Evolutionary conservation across 2,113 vertebrate genomes (phyloP), one percentile per base, ranked within the genome.

Genomic region (Anguilla rostrata): DNA sequence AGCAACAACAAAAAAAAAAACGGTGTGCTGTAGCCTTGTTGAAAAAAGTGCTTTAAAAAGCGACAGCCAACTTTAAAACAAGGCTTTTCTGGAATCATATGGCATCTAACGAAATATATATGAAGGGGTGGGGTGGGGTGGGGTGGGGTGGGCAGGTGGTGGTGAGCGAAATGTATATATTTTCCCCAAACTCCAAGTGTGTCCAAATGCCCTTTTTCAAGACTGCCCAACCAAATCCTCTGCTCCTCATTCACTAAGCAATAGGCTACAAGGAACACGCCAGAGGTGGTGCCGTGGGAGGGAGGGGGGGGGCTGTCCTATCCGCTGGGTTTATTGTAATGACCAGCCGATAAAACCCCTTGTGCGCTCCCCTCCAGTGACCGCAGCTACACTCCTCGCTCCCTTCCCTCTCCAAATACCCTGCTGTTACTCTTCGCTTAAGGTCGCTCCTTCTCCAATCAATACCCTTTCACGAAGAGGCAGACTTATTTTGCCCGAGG

Each of bases 231-330:
- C 83, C 39, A 22, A 57, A 60, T 39, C 83, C 56, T 26, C 34
- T 29, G 39, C 56, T 39, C 34, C 29, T 83, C 78, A 39, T 81
- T 84, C 83, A 87, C 86, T 79, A 83, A 53, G 66, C 82, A 87
- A 66, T 81, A 34, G 34, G 34, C 34, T 34, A 84, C 71, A 83
- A 81, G 86, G 75, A 87, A 84, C 82, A 81, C 83, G 46, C 39
- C n/a, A n/a, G 49, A 39, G 82, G 39, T n/a, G 53, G 46, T 43
- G 22, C 43, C 43, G 16, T 34, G 46, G 39, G 71, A 18, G 34
- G 40, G 16, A 29, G 29, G 1, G 39, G 71, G 15, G 78, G 29
- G 46, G 49, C 53, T 80, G 34, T 34, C 34, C 46, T 49, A 63
- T 6, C 34, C 86, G 43, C 22, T 43, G 82, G 81, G 84, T 78